phyloP scores from a whole-genome alignment of 2,113 vertebrate genomes.

The Chamaetylas fuelleborni region DNA sequence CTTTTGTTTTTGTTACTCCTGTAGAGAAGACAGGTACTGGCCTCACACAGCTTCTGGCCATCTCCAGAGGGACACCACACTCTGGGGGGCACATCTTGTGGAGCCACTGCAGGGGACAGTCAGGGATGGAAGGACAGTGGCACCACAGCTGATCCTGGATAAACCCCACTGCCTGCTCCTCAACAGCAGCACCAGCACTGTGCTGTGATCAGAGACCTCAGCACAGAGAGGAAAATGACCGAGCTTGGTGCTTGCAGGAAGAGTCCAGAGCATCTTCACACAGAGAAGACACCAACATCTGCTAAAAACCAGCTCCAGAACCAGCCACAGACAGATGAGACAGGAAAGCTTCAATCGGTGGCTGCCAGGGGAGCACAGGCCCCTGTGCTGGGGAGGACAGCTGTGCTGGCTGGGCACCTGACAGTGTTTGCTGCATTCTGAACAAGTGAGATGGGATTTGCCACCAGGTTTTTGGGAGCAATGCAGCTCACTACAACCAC shows the following conservation, averaged over 20 bases:
- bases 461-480: neutral
- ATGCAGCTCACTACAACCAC: rapidly evolving
- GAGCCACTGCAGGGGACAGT: neutral
- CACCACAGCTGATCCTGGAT: neutral
- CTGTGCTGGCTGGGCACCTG: neutral
- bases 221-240: neutral
- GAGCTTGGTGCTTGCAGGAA: neutral
- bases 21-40: neutral
- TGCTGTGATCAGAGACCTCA: neutral
- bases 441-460: neutral
- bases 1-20: neutral
- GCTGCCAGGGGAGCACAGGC: neutral
- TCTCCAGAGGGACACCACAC: neutral
- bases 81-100: neutral
- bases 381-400: neutral
- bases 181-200: neutral
- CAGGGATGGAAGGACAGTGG: neutral
- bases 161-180: neutral
- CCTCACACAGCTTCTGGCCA: neutral
- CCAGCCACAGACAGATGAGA: rapidly evolving
- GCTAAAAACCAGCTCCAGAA: neutral
- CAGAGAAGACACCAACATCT: neutral
- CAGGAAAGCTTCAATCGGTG: neutral
- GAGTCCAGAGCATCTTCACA: neutral
- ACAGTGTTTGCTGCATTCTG: neutral